These are phyloP conservation scores for Acholoe squamosa DNA, from an alignment of 2,888 invertebrate genomes.

Conservation along the genomic window DNA sequence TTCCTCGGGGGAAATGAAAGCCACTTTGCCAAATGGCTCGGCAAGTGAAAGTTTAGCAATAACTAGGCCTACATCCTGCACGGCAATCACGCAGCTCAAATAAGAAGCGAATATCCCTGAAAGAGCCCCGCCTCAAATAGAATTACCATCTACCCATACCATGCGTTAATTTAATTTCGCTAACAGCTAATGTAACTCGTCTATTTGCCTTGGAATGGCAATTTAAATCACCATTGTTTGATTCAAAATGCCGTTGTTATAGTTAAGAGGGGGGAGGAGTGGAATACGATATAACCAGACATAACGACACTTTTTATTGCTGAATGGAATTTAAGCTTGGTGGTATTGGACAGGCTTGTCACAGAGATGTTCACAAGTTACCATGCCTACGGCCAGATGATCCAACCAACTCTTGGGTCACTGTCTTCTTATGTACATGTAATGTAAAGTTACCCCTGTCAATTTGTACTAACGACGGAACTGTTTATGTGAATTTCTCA, in stretches of 20 bases:
- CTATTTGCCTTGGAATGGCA: not conserved
- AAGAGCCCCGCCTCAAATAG: not conserved
- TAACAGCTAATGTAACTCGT: not conserved
- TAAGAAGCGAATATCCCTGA: not conserved
- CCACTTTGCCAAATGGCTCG: constrained; percentile 21
- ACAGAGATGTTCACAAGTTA: not conserved
- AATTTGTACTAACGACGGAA: too few species aligned
- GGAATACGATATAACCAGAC: constrained; percentile 11
- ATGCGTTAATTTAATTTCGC: not conserved
- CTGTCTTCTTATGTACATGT: too few species aligned
- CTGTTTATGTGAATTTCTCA: too few species aligned
- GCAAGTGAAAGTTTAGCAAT: constrained; percentile 19
- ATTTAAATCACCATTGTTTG: not conserved
- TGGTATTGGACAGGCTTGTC: not conserved
- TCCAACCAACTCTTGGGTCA: not conserved
- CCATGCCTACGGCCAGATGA: not conserved
- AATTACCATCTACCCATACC: not conserved
- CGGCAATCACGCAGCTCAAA: constrained; percentile 27
- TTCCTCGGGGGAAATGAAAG: constrained; percentile 46
- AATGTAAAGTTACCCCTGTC: too few species aligned
- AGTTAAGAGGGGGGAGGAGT: not conserved
- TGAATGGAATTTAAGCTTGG: not conserved
- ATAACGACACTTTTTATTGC: not conserved
- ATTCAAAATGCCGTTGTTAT: not conserved
- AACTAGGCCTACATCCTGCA: not conserved